Evolutionary conservation across 1,140 invertebrate genomes (phyloP).

Genomic region (Eriocheir sinensis): DNA sequence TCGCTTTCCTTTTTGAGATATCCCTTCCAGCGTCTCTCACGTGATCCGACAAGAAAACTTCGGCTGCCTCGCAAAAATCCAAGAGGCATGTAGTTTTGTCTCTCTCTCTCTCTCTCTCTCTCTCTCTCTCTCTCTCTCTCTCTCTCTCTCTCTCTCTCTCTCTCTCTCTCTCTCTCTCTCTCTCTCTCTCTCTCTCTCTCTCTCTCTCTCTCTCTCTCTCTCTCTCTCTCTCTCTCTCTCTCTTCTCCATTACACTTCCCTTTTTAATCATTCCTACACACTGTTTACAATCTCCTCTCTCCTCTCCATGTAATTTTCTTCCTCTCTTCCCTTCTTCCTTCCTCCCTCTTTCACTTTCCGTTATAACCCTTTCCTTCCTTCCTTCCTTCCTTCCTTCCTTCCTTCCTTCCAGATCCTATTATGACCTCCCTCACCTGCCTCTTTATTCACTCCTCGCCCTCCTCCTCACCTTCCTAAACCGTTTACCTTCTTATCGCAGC

Average conservation of each 20-base stretch:
- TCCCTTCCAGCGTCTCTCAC: not conserved
- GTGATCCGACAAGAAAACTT: not conserved
- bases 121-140: constrained; percentile 10
- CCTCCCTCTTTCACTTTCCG: not conserved
- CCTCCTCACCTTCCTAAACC: too few relatives aligned
- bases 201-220: not conserved
- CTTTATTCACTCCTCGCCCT: too few relatives aligned
- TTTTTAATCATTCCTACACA: too few relatives aligned
- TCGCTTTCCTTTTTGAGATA: not conserved
- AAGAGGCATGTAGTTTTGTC: not conserved
- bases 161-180: not conserved
- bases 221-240: not conserved
- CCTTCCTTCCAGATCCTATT: too few relatives aligned
- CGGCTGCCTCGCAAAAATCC: not conserved
- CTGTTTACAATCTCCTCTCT: too few relatives aligned
- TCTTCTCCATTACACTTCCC: not conserved
- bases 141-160: not conserved
- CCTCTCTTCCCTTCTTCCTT: not conserved
- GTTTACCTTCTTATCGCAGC: too few relatives aligned
- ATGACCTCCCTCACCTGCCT: too few relatives aligned
- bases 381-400: not conserved
- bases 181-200: not conserved
- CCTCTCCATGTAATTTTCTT: not conserved
- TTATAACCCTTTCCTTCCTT: not conserved
- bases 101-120: not conserved